Conservation (phyloP, 2,888 invertebrate genomes). For the Chouioia cunea region DNA sequence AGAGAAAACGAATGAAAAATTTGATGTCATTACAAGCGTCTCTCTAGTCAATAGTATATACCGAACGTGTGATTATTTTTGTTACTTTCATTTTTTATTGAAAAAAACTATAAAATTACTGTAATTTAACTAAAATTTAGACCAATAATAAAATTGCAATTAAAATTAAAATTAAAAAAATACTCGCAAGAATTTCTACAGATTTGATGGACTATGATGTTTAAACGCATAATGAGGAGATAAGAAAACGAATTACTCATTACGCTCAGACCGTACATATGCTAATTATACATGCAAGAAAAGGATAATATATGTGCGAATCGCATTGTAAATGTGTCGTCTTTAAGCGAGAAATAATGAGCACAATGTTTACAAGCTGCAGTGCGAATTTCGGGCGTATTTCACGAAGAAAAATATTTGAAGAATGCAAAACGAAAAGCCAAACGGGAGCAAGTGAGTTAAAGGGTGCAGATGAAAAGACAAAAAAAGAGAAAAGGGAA, state of each 20-base stretch:
- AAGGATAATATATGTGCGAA: constrained; percentile 32
- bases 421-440: constrained; percentile 15
- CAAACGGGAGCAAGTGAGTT: constrained; percentile 20
- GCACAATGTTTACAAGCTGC: constrained; percentile 43
- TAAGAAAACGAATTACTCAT: background rate
- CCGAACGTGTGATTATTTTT: no score
- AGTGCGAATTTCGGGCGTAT: constrained; percentile 23
- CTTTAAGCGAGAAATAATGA: constrained; percentile 21
- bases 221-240: no score
- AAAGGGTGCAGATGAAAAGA: background rate
- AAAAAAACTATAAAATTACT: background rate
- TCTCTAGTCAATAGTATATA: no score
- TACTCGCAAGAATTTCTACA: no score
- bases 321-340: background rate
- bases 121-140: constrained; percentile 1
- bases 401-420: constrained; percentile 34
- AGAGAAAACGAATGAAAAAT: no score
- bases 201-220: no score
- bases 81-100: background rate
- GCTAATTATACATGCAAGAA: background rate
- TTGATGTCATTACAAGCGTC: no score
- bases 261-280: background rate
- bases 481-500: constrained; percentile 2
- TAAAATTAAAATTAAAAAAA: no score
- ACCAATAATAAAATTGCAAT: no score